A percentile compares a stretch with the other conserved stretches of the same genome.
phyloP scores from a whole-genome alignment of 2,797 vertebrate species.

The Sebastes minor region DNA sequence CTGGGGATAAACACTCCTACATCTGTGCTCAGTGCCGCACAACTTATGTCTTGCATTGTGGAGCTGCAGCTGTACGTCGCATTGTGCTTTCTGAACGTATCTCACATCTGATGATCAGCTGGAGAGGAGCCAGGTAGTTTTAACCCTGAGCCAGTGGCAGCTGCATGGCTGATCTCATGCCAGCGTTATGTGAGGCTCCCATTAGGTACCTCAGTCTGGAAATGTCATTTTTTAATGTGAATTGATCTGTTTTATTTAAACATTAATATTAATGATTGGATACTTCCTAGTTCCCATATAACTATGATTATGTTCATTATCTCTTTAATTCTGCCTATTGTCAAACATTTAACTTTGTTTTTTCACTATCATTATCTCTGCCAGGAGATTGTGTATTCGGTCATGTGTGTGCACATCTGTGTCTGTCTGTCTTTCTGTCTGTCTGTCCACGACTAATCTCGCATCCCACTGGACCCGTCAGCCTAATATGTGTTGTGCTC shows the following conservation, averaged over 20 bases:
- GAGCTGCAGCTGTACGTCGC: conserved; percentile 23
- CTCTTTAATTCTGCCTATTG: neutral
- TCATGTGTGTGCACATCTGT: neutral
- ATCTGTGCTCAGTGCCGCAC: conserved; percentile 42
- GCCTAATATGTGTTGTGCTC: neutral
- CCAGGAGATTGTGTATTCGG: neutral
- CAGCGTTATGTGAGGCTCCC: neutral
- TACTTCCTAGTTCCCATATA: neutral
- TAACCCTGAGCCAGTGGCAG: conserved; percentile 9
- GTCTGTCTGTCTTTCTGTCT: neutral
- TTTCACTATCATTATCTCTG: neutral
- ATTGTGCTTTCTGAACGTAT: neutral
- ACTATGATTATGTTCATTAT: neutral
- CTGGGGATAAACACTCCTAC: conserved; percentile 56
- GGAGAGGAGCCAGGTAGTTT: conserved; percentile 30
- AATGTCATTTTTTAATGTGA: neutral
- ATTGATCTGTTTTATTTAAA: neutral
- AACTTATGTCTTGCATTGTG: conserved; percentile 8
- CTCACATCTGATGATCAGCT: conserved; percentile 9
- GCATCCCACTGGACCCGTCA: neutral
- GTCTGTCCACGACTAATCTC: neutral
- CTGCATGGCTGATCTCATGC: conserved; percentile 27
- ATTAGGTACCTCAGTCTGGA: neutral
- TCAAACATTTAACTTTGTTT: neutral
- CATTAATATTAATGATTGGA: neutral